Evolutionary conservation across 2,113 vertebrate species (phyloP).

Genomic region (Crocuta crocuta): DNA sequence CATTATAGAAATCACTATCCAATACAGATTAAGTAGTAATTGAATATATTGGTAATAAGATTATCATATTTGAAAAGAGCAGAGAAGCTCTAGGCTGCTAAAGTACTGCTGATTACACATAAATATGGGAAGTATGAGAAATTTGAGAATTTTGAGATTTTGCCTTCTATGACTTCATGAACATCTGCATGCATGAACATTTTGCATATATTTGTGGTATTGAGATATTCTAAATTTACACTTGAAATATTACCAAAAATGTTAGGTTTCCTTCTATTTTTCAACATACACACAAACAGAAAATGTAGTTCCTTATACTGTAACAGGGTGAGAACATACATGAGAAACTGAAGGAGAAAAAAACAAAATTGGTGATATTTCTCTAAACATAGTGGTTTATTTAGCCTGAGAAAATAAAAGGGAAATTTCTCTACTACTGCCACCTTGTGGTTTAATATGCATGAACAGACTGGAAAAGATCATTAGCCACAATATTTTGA

Average conservation of each 20-base stretch:
- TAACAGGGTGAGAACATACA: background rate
- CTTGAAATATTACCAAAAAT: background rate
- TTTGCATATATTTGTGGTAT: background rate
- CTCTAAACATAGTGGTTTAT: background rate
- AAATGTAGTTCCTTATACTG: background rate
- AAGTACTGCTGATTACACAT: background rate
- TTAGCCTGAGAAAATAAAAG: background rate
- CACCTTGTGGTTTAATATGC: slow-evolving; percentile 60
- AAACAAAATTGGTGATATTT: background rate
- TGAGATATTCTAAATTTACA: background rate
- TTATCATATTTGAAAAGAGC: background rate
- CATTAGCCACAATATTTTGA: background rate
- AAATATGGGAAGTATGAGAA: background rate
- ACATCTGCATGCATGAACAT: background rate
- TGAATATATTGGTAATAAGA: background rate
- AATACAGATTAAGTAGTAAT: background rate
- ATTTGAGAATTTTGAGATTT: background rate
- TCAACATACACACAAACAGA: background rate
- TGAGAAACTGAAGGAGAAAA: background rate
- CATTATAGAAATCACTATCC: background rate
- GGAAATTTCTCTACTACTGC: slow-evolving; percentile 61
- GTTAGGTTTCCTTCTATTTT: background rate
- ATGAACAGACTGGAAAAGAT: background rate
- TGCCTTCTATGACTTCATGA: background rate
- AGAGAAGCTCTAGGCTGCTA: background rate